Percentiles rank a stretch among this genome's conserved stretches.
phyloP scores from a whole-genome alignment of 2,797 vertebrate species.

The Thunnus albacares region DNA sequence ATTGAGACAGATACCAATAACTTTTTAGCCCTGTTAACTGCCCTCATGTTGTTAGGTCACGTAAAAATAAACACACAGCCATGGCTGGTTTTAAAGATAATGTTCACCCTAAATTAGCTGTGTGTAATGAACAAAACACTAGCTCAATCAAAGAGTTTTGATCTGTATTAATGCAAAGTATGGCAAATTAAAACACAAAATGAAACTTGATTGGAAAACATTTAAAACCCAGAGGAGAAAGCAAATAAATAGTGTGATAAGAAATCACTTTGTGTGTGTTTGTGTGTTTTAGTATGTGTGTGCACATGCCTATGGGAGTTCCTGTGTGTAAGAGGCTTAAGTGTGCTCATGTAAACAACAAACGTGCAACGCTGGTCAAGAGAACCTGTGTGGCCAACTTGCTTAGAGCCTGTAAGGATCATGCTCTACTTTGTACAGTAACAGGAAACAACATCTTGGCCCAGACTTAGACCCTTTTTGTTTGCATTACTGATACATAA shows the following conservation, averaged over 20 bases:
- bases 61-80: constrained; percentile 71
- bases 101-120: constrained; percentile 10
- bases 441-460: constrained; percentile 65
- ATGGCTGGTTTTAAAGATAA: constrained; percentile 31
- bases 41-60: constrained; percentile 67
- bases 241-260: constrained; percentile 51
- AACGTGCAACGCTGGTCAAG: constrained; percentile 49
- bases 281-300: constrained; percentile 64
- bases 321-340: constrained; percentile 82
- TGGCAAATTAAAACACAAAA: constrained; percentile 16
- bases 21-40: constrained; percentile 58
- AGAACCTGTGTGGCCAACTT: constrained; percentile 74
- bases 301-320: constrained; percentile 72
- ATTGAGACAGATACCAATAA: constrained; percentile 72
- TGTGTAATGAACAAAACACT: not conserved
- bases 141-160: not conserved
- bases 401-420: constrained; percentile 41
- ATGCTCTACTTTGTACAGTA: constrained; percentile 72
- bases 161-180: constrained; percentile 17
- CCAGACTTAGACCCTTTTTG: not conserved
- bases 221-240: constrained; percentile 30
- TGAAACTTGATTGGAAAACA: constrained; percentile 17
- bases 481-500: not conserved
- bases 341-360: constrained; percentile 69
- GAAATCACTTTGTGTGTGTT: constrained; percentile 48